phyloP scores from a whole-genome alignment of 30 jellyfish, hydroid and myxozoan genomes.

The Rhopilema esculentum region DNA sequence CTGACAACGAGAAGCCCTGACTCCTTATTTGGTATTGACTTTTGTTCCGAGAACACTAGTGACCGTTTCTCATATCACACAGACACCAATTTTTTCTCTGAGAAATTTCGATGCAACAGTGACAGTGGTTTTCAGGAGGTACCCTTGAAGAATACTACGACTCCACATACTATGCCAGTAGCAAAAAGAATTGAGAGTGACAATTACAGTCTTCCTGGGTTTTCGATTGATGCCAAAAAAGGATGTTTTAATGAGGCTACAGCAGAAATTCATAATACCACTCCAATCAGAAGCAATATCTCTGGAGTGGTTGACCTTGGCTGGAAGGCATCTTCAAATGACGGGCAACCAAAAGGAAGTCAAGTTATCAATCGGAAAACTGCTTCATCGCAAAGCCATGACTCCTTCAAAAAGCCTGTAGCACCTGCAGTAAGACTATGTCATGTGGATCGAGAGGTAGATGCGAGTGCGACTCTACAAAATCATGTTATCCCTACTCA shows the following conservation, averaged over 20 bases:
- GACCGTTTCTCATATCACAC: constrained; percentile 33
- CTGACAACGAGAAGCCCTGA: constrained; percentile 4
- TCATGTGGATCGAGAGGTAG: neutral
- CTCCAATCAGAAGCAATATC: neutral
- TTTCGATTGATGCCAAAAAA: neutral
- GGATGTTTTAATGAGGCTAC: neutral
- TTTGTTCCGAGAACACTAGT: constrained; percentile 13
- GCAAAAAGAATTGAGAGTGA: neutral
- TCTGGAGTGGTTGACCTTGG: neutral
- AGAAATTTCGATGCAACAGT: constrained; percentile 14
- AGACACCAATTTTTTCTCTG: constrained; percentile 26
- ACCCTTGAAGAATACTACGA: neutral
- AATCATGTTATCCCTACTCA: neutral
- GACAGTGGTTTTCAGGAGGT: constrained; percentile 69
- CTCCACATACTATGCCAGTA: neutral
- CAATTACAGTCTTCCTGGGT: neutral
- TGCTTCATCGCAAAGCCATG: neutral
- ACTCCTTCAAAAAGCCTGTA: constrained; percentile 28
- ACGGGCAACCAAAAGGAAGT: neutral
- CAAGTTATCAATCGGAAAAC: neutral
- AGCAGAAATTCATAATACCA: neutral
- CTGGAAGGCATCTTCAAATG: constrained; percentile 1
- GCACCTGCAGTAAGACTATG: constrained; percentile 20
- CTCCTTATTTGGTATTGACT: neutral
- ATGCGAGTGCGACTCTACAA: neutral